Conservation (phyloP, 2,888 invertebrate genomes). For the Cephus pulcher region DNA sequence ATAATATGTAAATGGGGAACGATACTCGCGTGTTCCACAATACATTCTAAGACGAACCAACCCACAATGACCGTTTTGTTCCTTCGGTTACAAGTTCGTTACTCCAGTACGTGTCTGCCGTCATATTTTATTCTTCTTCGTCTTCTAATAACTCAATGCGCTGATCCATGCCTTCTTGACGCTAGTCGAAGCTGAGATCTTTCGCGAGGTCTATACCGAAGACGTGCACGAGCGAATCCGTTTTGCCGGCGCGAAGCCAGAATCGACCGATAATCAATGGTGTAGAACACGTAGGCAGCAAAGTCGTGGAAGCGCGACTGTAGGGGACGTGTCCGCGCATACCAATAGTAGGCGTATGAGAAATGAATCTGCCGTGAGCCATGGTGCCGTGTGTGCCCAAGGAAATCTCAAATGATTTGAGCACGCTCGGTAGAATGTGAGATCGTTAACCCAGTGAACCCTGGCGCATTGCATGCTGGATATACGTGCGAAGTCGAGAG, state of each 20-base stretch:
- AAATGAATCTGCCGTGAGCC: neutral
- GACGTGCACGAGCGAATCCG: too few relatives aligned
- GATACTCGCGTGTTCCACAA: constrained; percentile 7
- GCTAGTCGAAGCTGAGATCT: neutral
- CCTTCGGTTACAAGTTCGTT: neutral
- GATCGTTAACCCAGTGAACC: constrained; percentile 37
- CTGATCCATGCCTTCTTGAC: neutral
- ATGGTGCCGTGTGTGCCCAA: neutral
- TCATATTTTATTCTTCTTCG: neutral
- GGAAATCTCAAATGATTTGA: constrained; percentile 10
- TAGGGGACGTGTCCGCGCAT: neutral
- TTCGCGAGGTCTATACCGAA: too few relatives aligned
- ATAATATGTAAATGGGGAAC: constrained; percentile 31
- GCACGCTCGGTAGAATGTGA: constrained; percentile 18
- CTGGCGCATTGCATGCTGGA: neutral
- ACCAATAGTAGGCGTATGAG: neutral
- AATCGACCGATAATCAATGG: neutral
- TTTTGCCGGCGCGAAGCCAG: neutral
- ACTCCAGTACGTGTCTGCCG: constrained; percentile 2
- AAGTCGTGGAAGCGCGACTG: neutral
- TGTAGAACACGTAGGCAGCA: neutral
- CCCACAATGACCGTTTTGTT: neutral
- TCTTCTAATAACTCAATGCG: neutral
- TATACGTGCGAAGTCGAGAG: constrained; percentile 9
- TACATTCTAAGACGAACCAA: neutral